Conservation (phyloP, 2,797 vertebrate species). For the Psittacula echo region DNA sequence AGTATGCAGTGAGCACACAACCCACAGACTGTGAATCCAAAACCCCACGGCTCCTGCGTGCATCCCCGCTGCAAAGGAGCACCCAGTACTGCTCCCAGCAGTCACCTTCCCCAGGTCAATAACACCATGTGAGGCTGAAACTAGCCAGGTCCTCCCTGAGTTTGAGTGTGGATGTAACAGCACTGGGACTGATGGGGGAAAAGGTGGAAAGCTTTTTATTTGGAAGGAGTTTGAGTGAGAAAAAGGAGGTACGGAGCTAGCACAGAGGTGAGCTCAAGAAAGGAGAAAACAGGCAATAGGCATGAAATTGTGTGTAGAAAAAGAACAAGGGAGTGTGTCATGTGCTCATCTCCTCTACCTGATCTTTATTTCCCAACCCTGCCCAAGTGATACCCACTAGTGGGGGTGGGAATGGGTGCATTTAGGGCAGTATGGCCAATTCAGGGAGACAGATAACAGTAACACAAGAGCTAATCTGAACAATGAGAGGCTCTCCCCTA, state of each 20-base stretch:
- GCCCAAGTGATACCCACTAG: neutral
- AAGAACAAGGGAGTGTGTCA: neutral
- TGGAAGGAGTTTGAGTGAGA: neutral
- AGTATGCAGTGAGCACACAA: accelerated
- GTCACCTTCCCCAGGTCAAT: neutral
- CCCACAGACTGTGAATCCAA: neutral
- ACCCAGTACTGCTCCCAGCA: accelerated
- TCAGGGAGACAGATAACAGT: neutral
- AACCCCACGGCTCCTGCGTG: neutral
- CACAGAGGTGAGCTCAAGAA: neutral
- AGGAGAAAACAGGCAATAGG: too few relatives aligned
- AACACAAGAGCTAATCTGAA: neutral
- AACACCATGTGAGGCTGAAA: accelerated
- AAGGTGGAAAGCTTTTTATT: too few relatives aligned
- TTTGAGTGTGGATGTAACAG: accelerated
- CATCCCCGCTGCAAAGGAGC: accelerated
- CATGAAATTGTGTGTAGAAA: neutral
- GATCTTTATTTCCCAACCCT: neutral
- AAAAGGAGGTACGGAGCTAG: too few relatives aligned
- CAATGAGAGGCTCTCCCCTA: neutral
- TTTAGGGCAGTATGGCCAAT: neutral
- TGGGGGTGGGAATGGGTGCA: neutral
- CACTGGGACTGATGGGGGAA: neutral
- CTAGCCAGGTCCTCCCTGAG: accelerated
- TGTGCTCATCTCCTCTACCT: neutral